These are phyloP conservation scores for Halocaridina rubra DNA, from an alignment of 2,888 invertebrate species.

Conservation along the genomic window DNA sequence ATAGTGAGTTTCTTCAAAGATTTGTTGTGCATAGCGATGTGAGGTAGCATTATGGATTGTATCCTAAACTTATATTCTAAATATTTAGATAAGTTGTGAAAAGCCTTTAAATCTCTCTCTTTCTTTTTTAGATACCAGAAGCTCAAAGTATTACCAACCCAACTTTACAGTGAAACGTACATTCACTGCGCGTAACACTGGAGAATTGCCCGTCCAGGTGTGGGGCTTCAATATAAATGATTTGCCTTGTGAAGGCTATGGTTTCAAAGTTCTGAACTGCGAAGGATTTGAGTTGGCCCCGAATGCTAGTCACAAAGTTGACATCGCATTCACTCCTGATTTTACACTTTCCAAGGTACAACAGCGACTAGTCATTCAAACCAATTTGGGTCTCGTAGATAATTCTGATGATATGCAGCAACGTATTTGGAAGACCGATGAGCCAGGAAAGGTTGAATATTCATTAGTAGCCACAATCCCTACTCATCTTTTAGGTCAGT, in stretches of 20 bases:
- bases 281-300: conserved; percentile 78
- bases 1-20: conserved; percentile 65
- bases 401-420: conserved; percentile 51
- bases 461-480: conserved; percentile 78
- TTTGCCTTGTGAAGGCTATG: conserved; percentile 80
- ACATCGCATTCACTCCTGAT: conserved; percentile 90
- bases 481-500: conserved; percentile 76
- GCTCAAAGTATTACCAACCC: conserved; percentile 70
- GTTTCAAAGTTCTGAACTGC: conserved; percentile 83
- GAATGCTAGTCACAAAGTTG: conserved; percentile 81
- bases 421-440: background rate
- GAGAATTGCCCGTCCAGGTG: conserved; percentile 85
- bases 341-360: conserved; percentile 83
- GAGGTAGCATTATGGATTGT: too few relatives aligned
- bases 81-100: background rate
- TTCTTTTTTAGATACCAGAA: conserved; percentile 57
- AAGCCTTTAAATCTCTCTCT: background rate
- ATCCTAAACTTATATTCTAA: too few relatives aligned
- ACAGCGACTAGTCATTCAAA: conserved; percentile 72
- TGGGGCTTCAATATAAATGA: conserved; percentile 76
- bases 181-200: conserved; percentile 90
- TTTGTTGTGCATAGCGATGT: too few relatives aligned
- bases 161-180: conserved; percentile 82
- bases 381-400: conserved; percentile 63
- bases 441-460: conserved; percentile 71